Conservation (phyloP, 2,113 vertebrate species). For the Fulmarus glacialis region DNA sequence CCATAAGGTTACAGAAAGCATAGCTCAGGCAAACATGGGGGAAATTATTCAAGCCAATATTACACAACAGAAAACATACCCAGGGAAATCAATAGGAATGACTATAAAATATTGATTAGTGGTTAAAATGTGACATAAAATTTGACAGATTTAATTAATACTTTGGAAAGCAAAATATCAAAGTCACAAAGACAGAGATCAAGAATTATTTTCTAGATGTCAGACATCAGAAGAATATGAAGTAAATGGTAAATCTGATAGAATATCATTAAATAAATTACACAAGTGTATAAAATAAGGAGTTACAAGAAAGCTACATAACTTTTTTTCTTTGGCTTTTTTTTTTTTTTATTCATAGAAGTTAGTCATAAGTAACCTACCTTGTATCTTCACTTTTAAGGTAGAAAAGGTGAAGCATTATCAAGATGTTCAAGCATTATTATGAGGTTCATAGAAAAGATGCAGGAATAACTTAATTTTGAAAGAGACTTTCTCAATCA, state of each 20-base stretch:
- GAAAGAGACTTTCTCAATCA: background rate
- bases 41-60: background rate
- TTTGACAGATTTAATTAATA: background rate
- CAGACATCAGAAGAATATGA: background rate
- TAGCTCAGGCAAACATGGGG: background rate
- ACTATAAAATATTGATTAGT: background rate
- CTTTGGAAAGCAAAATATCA: background rate
- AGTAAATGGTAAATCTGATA: background rate
- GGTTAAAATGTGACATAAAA: background rate
- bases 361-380: background rate
- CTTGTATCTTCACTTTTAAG: background rate
- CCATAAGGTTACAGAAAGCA: background rate
- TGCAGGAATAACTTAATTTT: background rate
- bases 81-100: background rate
- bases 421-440: background rate
- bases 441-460: background rate
- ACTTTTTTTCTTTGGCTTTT: rapidly evolving
- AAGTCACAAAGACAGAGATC: background rate
- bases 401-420: background rate
- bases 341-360: background rate
- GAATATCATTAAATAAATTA: background rate
- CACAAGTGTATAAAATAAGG: background rate
- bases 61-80: background rate
- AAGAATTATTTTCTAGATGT: background rate
- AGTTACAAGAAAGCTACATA: background rate